These are phyloP conservation scores for Muscicapa striata DNA, from an alignment of 2,797 vertebrate genomes.

Conservation along the genomic window DNA sequence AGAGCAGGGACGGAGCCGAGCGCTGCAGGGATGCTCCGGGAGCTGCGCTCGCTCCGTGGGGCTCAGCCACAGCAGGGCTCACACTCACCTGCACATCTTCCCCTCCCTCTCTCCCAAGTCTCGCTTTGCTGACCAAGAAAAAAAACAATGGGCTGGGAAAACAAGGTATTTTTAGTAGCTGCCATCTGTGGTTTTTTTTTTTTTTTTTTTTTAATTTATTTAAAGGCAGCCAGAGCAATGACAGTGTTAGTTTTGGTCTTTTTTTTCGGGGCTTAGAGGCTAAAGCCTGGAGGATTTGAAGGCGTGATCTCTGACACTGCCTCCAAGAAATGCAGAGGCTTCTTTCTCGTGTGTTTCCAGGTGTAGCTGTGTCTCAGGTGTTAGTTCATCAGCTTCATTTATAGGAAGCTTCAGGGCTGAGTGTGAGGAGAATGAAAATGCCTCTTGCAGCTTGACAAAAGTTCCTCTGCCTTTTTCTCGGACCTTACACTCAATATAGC, in stretches of 20 bases:
- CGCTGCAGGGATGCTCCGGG: neutral
- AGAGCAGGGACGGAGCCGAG: neutral
- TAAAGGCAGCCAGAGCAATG: neutral
- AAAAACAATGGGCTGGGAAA: neutral
- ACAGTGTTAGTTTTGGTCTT: constrained; percentile 1
- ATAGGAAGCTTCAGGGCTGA: constrained; percentile 34
- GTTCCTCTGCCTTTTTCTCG: constrained; percentile 40
- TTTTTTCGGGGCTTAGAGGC: constrained; percentile 34
- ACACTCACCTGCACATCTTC: neutral
- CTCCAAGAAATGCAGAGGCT: neutral
- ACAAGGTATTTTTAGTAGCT: constrained; percentile 1
- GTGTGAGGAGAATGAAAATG: constrained; percentile 31
- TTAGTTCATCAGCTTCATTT: constrained; percentile 54
- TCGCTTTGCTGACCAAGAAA: neutral
- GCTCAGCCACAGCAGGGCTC: neutral
- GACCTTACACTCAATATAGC: neutral
- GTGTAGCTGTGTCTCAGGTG: constrained; percentile 24
- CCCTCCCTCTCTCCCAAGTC: neutral
- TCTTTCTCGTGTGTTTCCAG: neutral
- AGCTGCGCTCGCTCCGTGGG: neutral
- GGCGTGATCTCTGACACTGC: constrained; percentile 49
- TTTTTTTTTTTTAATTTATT: constrained; percentile 48
- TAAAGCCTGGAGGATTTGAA: constrained; percentile 61
- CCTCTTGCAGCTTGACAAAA: neutral
- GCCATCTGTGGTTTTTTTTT: constrained; percentile 23